phyloP scores from a whole-genome alignment of 2,888 invertebrate species.

The Acanthosepion esculentum region DNA sequence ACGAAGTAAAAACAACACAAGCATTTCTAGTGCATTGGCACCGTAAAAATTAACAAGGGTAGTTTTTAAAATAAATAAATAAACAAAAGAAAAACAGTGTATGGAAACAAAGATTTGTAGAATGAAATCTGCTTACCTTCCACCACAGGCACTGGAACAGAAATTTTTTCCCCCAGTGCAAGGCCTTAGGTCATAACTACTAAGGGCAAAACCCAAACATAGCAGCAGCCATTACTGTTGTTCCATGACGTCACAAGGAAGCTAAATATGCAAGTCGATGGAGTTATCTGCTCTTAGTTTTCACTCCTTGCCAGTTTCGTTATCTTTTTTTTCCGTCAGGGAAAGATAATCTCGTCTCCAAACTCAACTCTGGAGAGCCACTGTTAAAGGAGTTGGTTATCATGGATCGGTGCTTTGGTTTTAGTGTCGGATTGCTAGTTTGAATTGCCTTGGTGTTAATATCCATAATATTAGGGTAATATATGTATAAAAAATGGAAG shows the following conservation, averaged over 20 bases:
- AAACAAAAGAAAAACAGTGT: background rate
- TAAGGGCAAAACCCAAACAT: constrained; percentile 43
- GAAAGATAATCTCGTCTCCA: background rate
- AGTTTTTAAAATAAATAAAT: background rate
- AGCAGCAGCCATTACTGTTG: constrained; percentile 48
- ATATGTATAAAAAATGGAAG: too few species aligned
- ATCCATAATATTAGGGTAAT: too few species aligned
- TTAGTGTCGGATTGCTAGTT: background rate
- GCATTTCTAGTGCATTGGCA: constrained; percentile 1
- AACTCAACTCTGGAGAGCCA: background rate
- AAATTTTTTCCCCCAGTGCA: constrained; percentile 39
- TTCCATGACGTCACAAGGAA: constrained; percentile 48
- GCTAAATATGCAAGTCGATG: constrained; percentile 35
- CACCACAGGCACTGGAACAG: constrained; percentile 45
- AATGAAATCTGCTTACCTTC: constrained; percentile 44
- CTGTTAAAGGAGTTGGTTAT: background rate
- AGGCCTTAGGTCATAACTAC: constrained; percentile 35
- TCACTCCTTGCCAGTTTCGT: background rate
- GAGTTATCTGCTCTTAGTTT: constrained; percentile 43
- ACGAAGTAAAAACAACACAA: constrained; percentile 2
- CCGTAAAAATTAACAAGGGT: background rate
- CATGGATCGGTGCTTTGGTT: background rate
- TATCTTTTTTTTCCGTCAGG: background rate
- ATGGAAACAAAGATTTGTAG: background rate
- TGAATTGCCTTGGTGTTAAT: background rate